Base-by-base conservation (phyloP, 2,888 invertebrate species). In the Chelonus formosanus region DNA sequence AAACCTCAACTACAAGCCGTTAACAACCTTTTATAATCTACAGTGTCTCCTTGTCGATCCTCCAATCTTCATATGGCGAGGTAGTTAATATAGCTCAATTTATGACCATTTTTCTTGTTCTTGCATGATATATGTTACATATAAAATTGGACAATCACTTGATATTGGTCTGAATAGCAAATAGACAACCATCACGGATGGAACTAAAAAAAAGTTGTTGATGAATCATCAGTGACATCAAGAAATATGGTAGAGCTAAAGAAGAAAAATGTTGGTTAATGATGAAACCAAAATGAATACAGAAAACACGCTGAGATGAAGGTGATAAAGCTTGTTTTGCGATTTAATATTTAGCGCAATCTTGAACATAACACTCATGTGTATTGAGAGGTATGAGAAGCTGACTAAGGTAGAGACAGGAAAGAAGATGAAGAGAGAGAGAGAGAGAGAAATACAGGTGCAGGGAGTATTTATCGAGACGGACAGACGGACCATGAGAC, bases 1-100 rank as follows among this genome's bases (percentile, higher is more conserved):
- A 67, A 75, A 76, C 75, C 76, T 75, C 76, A 77, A 78, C 76
- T 76, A 76, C 76, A 75, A 75, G 78, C 76, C 78, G 77, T 79
- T 78, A 79, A 76, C 78, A 75, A 75, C 77, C 73, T 73, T 74
- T 68, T 57, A 67, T 56, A n/a, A 61, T 5, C 44, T 44, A 32
- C 55, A 31, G 43, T 50, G 43, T 57, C 57, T 55, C 69, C 48
- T 56, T 72, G 48, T 62, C 67, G 58, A 64, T 44, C 67, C 48
- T 43, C 75, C 76, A 75, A 78, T 76, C 74, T 74, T 72, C 73
- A 73, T 40, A 6, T 74, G 74, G 75, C 74, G 70, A 68, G 70
- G 74, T 71, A 71, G 65, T 68, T 20, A 20, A 20, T 20, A 20
- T 20, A 20, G 20, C 20, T 20, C 20, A 20, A 20, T 20, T 20